Conservation (phyloP, 2,797 vertebrate species). For the Gambelia wislizenii region DNA sequence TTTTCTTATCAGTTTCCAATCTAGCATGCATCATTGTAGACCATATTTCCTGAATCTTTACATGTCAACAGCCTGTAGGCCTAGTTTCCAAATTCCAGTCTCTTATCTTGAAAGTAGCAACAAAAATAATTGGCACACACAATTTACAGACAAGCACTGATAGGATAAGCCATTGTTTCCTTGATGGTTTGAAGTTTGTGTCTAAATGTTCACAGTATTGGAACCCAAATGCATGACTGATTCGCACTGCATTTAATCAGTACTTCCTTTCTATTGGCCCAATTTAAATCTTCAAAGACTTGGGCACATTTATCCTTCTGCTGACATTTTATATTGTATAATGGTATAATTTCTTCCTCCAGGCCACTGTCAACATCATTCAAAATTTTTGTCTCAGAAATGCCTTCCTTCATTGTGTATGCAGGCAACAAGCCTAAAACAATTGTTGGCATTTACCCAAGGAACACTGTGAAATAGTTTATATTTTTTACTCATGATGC, state of each 20-base stretch:
- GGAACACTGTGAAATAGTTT: not conserved
- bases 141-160: slow-evolving; percentile 4
- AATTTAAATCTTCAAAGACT: slow-evolving; percentile 24
- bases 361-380: slow-evolving; percentile 23
- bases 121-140: not conserved
- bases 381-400: slow-evolving; percentile 11
- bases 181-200: not conserved
- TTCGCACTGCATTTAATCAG: slow-evolving; percentile 10
- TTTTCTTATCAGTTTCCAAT: not conserved
- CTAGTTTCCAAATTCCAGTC: not conserved
- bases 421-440: slow-evolving; percentile 10
- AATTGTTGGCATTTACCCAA: slow-evolving; percentile 17
- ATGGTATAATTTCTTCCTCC: slow-evolving; percentile 6
- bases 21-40: not conserved
- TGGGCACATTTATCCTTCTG: slow-evolving; percentile 1
- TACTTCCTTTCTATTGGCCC: not conserved
- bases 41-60: not conserved
- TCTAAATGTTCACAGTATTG: not conserved
- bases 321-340: slow-evolving; percentile 18
- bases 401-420: slow-evolving; percentile 20
- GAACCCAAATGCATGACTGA: not conserved
- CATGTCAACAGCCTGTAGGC: not conserved
- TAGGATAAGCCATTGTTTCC: not conserved
- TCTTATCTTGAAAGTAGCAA: not conserved
- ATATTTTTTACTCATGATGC: not conserved